phyloP scores from a whole-genome alignment of 2,797 vertebrate species.

The Anableps anableps region DNA sequence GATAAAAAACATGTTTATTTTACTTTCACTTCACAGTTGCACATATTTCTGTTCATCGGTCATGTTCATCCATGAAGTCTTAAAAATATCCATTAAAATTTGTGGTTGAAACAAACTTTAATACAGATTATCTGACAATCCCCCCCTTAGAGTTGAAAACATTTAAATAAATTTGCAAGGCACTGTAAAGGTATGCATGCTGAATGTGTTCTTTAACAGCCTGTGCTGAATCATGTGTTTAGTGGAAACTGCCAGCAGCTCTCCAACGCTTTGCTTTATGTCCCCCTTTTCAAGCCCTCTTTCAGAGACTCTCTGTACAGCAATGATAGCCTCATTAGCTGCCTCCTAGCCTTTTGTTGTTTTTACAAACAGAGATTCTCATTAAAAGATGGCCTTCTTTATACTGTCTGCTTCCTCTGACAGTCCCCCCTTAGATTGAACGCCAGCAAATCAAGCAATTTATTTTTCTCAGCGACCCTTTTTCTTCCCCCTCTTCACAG shows the following conservation, averaged over 20 bases:
- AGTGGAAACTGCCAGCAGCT: constrained; percentile 64
- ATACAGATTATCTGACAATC: no score
- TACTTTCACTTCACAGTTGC: no score
- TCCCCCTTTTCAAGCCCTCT: constrained; percentile 77
- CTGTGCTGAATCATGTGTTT: constrained; percentile 39
- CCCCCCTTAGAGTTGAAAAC: neutral
- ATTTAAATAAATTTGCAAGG: neutral
- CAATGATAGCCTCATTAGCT: constrained; percentile 84
- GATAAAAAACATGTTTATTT: neutral
- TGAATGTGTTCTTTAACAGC: constrained; percentile 3
- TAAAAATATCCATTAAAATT: neutral
- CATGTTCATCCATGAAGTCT: neutral
- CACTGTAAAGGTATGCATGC: neutral
- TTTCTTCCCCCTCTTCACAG: constrained; percentile 33
- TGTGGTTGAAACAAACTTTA: neutral
- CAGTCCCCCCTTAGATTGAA: constrained; percentile 77
- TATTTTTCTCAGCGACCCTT: constrained; percentile 65
- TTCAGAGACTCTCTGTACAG: constrained; percentile 76
- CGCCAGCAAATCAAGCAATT: constrained; percentile 76
- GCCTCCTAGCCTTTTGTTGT: constrained; percentile 80
- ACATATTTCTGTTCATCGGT: neutral
- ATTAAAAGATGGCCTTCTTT: constrained; percentile 80
- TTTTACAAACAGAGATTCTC: constrained; percentile 82
- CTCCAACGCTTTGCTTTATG: constrained; percentile 74
- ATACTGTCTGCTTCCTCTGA: constrained; percentile 72